These are phyloP conservation scores for Watersipora subatra DNA, from an alignment of 1,140 invertebrate genomes.

Conservation along the genomic window DNA sequence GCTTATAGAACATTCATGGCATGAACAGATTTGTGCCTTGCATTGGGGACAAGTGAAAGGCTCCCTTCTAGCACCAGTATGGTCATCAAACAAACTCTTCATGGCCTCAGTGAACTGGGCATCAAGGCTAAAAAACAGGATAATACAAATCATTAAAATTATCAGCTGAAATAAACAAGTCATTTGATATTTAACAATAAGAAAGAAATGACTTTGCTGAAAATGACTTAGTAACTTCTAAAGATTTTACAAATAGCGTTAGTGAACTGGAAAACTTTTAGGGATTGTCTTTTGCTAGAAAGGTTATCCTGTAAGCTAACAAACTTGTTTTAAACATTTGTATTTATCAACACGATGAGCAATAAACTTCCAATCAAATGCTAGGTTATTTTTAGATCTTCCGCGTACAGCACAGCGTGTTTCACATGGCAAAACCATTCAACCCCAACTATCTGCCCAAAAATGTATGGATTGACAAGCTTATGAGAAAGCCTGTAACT, in stretches of 20 bases:
- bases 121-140: constrained; percentile 21
- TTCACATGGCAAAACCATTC: no score
- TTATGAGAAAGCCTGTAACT: no score
- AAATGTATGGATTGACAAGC: no score
- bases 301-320: no score
- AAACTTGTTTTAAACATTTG: no score
- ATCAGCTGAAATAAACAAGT: not conserved
- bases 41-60: constrained; percentile 26
- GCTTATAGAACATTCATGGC: constrained; percentile 39
- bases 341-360: no score
- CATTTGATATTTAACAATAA: not conserved
- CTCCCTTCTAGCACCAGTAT: constrained; percentile 25
- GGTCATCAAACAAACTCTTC: constrained; percentile 28
- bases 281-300: no score
- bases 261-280: no score
- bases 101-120: constrained; percentile 35
- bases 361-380: no score
- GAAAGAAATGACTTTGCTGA: not conserved
- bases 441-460: no score
- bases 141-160: not conserved
- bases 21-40: constrained; percentile 36
- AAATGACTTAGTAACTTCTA: not conserved
- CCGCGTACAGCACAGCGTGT: no score
- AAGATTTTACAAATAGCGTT: not conserved
- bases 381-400: no score